Percentiles rank a stretch among this genome's conserved stretches.
Conservation (phyloP, 1,140 invertebrate species). For the Nasonia giraulti region DNA sequence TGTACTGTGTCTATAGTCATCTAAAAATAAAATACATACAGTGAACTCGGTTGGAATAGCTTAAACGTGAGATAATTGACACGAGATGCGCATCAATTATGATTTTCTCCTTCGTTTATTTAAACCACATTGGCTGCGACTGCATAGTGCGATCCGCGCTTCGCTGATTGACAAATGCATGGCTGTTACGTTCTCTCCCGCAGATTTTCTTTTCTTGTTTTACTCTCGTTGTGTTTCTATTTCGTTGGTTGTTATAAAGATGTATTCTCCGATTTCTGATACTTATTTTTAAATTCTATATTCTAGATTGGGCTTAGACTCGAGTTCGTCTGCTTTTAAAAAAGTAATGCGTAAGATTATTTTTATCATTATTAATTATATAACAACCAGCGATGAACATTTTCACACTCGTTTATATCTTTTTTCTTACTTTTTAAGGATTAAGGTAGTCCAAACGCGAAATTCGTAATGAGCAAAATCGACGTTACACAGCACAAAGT, state of each 20-base stretch:
- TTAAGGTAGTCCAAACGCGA: slow-evolving; percentile 31
- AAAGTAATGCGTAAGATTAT: too few relatives aligned
- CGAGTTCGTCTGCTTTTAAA: too few relatives aligned
- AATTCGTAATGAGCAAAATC: too few relatives aligned
- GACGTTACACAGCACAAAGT: too few relatives aligned
- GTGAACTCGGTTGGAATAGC: not conserved
- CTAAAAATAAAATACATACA: not conserved
- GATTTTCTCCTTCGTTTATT: slow-evolving; percentile 38
- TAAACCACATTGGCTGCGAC: slow-evolving; percentile 34
- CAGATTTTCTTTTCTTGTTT: slow-evolving; percentile 22
- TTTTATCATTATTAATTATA: not conserved
- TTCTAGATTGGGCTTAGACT: too few relatives aligned
- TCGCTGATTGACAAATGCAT: slow-evolving; percentile 44
- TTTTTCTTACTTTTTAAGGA: not conserved
- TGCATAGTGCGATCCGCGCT: slow-evolving; percentile 37
- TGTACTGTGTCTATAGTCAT: not conserved
- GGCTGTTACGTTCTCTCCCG: slow-evolving; percentile 38
- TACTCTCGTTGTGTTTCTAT: not conserved
- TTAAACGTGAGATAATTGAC: not conserved
- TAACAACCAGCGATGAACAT: slow-evolving; percentile 3
- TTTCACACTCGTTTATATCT: slow-evolving; percentile 8
- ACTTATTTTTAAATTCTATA: not conserved
- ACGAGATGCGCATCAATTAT: slow-evolving; percentile 17
- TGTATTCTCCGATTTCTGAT: not conserved
- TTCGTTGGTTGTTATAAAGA: slow-evolving; percentile 21